Conservation (phyloP, 2,797 vertebrate species). For the Poecilia gillii region DNA sequence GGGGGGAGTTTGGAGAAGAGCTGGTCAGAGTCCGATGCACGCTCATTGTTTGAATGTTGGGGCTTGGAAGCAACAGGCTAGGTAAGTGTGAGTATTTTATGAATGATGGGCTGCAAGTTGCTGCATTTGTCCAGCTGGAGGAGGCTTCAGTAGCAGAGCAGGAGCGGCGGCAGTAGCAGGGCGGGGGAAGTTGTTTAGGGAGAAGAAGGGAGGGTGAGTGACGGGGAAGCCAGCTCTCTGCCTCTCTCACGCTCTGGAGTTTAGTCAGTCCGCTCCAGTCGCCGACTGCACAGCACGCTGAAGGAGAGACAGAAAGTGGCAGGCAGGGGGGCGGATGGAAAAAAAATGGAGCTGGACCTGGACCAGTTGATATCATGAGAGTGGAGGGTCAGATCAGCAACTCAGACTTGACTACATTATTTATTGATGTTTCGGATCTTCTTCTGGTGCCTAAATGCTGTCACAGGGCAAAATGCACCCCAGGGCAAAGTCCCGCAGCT, state of each 20-base stretch:
- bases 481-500: constrained; percentile 81
- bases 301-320: constrained; percentile 15
- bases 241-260: constrained; percentile 80
- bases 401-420: constrained; percentile 46
- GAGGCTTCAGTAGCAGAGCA: constrained; percentile 66
- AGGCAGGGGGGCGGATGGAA: constrained; percentile 27
- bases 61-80: constrained; percentile 29
- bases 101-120: constrained; percentile 75
- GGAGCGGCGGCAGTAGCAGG: constrained; percentile 53
- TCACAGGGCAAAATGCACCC: constrained; percentile 82
- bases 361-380: constrained; percentile 58
- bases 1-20: constrained; percentile 55
- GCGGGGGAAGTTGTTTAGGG: constrained; percentile 66
- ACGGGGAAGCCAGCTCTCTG: constrained; percentile 63
- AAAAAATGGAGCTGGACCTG: constrained; percentile 36
- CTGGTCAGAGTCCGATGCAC: constrained; percentile 68
- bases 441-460: constrained; percentile 64
- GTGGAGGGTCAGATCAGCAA: constrained; percentile 47
- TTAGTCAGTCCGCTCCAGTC: constrained; percentile 77
- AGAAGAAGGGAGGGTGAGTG: constrained; percentile 57
- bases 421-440: constrained; percentile 40
- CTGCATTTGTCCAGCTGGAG: constrained; percentile 81
- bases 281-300: constrained; percentile 56
- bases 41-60: constrained; percentile 55
- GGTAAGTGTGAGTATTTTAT: constrained; percentile 65